phyloP scores from a whole-genome alignment of 2,888 invertebrate species.

The Apoda limacodes region DNA sequence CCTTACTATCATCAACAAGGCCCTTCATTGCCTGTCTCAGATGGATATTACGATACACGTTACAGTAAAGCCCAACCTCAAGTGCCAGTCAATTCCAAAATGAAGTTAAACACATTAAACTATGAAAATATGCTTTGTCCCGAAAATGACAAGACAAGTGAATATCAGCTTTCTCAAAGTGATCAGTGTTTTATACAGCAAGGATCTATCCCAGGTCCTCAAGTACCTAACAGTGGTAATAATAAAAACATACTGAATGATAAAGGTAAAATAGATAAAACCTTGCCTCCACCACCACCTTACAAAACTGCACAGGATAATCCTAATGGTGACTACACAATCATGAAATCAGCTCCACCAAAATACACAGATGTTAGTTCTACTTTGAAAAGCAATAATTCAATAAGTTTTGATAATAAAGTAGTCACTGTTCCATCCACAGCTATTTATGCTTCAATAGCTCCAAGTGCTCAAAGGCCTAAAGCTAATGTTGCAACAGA shows the following conservation, averaged over 20 bases:
- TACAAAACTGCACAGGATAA: conserved; percentile 43
- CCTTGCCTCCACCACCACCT: conserved; percentile 51
- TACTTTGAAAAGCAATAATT: conserved; percentile 44
- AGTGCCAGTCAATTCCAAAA: conserved; percentile 72
- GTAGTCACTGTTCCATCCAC: conserved; percentile 57
- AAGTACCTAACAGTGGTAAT: conserved; percentile 46
- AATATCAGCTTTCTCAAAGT: conserved; percentile 40
- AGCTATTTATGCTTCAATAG: conserved; percentile 65
- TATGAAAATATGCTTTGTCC: conserved; percentile 65
- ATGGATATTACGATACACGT: conserved; percentile 64
- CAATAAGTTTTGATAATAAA: conserved; percentile 53
- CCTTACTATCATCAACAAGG: conserved; percentile 73
- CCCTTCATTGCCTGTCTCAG: conserved; percentile 50
- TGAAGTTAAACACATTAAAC: conserved; percentile 47
- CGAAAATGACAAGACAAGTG: conserved; percentile 51
- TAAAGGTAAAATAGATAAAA: conserved; percentile 62
- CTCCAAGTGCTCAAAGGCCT: conserved; percentile 65
- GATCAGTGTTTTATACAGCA: conserved; percentile 55
- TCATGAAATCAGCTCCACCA: conserved; percentile 63
- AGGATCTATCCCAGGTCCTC: conserved; percentile 52
- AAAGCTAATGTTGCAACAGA: conserved; percentile 66
- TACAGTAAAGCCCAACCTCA: conserved; percentile 86
- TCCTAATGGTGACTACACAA: conserved; percentile 52
- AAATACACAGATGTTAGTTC: conserved; percentile 60
- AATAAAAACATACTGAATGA: conserved; percentile 47